Conservation (phyloP, 1,140 invertebrate genomes). For the Drosophila novamexicana region DNA sequence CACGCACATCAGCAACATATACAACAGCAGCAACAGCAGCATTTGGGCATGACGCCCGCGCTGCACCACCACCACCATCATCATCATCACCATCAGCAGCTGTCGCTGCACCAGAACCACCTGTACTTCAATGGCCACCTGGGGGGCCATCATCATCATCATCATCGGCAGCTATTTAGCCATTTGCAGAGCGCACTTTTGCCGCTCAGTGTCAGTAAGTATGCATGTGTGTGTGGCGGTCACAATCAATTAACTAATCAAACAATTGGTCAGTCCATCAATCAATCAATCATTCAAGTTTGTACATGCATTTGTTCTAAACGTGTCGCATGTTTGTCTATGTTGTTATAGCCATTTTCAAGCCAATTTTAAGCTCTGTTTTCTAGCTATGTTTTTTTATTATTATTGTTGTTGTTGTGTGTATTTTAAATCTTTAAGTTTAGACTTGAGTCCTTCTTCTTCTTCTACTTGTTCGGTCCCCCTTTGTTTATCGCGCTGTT, state of each 20-base stretch:
- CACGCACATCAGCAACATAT: slow-evolving; percentile 55
- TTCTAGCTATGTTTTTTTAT: background rate
- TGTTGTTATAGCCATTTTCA: background rate
- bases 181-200: slow-evolving; percentile 80
- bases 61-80: slow-evolving; percentile 79
- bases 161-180: slow-evolving; percentile 82
- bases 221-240: slow-evolving; percentile 37
- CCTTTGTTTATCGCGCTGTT: slow-evolving; percentile 10
- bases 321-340: slow-evolving; percentile 23
- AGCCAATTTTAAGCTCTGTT: background rate
- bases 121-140: slow-evolving; percentile 76
- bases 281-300: slow-evolving; percentile 20
- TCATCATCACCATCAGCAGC: slow-evolving; percentile 79
- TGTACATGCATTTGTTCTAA: background rate
- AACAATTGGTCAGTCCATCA: background rate
- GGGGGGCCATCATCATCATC: slow-evolving; percentile 71
- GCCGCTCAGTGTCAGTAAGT: slow-evolving; percentile 84
- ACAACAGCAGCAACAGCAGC: slow-evolving; percentile 52
- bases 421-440: slow-evolving; percentile 7
- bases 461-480: too few relatives aligned
- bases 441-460: background rate
- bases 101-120: slow-evolving; percentile 83
- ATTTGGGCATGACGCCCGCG: slow-evolving; percentile 45
- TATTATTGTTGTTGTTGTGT: background rate
- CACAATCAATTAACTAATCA: background rate